Percentiles rank a stretch among this genome's conserved stretches.
Conservation (phyloP, 1,140 invertebrate genomes). For the Hormaphis cornu region DNA sequence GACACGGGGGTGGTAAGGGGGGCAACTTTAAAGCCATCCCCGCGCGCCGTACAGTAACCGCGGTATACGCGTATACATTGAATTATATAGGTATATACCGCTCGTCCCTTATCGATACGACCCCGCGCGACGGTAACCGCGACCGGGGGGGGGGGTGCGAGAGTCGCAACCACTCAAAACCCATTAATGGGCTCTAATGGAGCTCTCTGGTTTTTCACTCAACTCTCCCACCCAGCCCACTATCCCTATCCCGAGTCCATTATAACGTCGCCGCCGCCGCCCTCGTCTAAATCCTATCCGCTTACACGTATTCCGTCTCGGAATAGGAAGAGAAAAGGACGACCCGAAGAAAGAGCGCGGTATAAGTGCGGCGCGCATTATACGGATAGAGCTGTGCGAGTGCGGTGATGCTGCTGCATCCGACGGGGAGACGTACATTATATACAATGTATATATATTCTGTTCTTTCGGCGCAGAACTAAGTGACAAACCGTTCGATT, state of each 20-base stretch:
- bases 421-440: not conserved
- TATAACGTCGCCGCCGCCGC: constrained; percentile 7
- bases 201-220: constrained; percentile 31
- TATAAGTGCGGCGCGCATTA: not conserved
- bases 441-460: too few species aligned
- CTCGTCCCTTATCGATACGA: not conserved
- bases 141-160: not conserved
- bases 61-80: not conserved
- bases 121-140: not conserved
- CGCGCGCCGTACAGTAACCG: not conserved
- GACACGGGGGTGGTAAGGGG: not conserved
- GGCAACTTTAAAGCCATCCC: constrained; percentile 25
- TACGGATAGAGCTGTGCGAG: not conserved
- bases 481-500: constrained; percentile 31
- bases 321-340: not conserved
- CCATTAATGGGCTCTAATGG: constrained; percentile 31
- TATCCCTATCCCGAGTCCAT: not conserved
- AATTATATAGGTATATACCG: too few species aligned
- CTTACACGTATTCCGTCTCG: constrained; percentile 15
- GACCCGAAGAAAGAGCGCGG: not conserved
- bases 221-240: not conserved
- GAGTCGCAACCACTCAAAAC: constrained; percentile 22
- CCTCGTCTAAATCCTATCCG: constrained; percentile 28
- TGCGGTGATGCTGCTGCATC: too few species aligned
- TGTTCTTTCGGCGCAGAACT: not conserved